phyloP scores from a whole-genome alignment of 2,797 vertebrate species.

The Sebastes jordani region DNA sequence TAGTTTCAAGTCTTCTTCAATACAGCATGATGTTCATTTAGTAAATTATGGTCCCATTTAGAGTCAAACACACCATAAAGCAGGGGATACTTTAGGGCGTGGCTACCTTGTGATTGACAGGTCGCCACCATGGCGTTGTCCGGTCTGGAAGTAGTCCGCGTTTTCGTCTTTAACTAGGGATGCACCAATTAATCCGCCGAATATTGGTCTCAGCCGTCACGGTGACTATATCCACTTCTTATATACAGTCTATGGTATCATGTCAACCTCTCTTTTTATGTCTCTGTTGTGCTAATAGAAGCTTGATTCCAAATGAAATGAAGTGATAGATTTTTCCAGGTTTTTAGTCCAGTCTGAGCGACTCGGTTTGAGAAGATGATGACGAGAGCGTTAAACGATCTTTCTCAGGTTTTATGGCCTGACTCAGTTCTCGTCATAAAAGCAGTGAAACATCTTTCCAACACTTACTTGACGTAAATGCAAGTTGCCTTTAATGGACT shows the following conservation, averaged over 20 bases:
- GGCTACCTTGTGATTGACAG: too few relatives aligned
- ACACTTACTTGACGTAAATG: neutral
- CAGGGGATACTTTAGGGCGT: accelerated
- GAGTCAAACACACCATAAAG: too few relatives aligned
- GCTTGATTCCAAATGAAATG: neutral
- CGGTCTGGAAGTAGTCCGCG: too few relatives aligned
- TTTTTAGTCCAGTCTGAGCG: neutral
- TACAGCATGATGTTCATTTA: too few relatives aligned
- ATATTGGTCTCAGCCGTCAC: too few relatives aligned
- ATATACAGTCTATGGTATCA: neutral
- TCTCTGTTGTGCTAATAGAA: neutral
- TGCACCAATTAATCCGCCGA: too few relatives aligned
- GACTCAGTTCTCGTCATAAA: neutral
- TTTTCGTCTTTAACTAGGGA: too few relatives aligned
- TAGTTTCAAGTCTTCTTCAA: too few relatives aligned
- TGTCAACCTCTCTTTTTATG: neutral
- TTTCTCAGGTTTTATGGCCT: neutral
- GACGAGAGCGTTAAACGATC: neutral
- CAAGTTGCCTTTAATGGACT: neutral
- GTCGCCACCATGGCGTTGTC: too few relatives aligned
- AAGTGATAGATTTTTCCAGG: neutral
- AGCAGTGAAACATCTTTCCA: neutral
- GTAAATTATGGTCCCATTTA: too few relatives aligned
- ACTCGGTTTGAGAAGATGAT: neutral
- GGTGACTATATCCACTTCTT: too few relatives aligned